phyloP scores from a whole-genome alignment of 1,140 invertebrate species.

The Papilio dardanus region DNA sequence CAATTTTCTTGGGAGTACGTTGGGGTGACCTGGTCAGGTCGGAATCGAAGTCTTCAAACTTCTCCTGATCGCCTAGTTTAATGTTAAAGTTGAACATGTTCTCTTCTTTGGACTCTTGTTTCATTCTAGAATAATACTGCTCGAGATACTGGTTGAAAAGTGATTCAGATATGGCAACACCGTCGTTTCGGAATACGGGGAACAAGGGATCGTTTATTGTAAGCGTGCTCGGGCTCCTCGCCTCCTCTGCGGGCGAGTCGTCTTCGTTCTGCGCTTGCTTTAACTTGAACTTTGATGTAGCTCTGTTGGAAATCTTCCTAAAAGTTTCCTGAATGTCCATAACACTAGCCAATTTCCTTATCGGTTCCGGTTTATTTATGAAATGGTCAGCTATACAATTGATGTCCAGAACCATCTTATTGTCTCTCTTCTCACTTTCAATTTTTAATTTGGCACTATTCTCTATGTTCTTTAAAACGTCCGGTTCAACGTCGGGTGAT shows the following conservation, averaged over 20 bases:
- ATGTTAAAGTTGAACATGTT: slow-evolving; percentile 79
- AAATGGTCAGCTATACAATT: slow-evolving; percentile 78
- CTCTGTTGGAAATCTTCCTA: slow-evolving; percentile 79
- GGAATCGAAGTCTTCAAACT: slow-evolving; percentile 80
- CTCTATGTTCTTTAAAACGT: slow-evolving; percentile 72
- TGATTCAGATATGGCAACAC: slow-evolving; percentile 87
- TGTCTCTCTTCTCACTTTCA: slow-evolving; percentile 70
- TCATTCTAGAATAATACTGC: slow-evolving; percentile 82
- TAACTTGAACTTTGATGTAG: slow-evolving; percentile 76
- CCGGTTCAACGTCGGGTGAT: slow-evolving; percentile 61
- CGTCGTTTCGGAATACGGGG: slow-evolving; percentile 89
- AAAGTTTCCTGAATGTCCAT: slow-evolving; percentile 83
- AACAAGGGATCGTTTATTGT: slow-evolving; percentile 90
- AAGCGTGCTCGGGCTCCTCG: slow-evolving; percentile 79
- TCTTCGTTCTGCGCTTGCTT: slow-evolving; percentile 77
- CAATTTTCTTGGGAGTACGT: slow-evolving; percentile 66
- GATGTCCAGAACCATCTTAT: slow-evolving; percentile 66
- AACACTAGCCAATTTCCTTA: slow-evolving; percentile 76
- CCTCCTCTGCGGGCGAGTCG: slow-evolving; percentile 64
- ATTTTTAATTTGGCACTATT: slow-evolving; percentile 57
- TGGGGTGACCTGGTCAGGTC: slow-evolving; percentile 73
- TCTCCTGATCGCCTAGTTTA: slow-evolving; percentile 70
- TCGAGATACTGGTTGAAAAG: slow-evolving; percentile 88
- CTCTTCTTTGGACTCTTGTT: slow-evolving; percentile 78
- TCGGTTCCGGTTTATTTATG: slow-evolving; percentile 73